A percentile compares a stretch with the other conserved stretches of the same genome.
Evolutionary conservation across 1,140 invertebrate genomes (phyloP).

Genomic region (Ephestia elutella): DNA sequence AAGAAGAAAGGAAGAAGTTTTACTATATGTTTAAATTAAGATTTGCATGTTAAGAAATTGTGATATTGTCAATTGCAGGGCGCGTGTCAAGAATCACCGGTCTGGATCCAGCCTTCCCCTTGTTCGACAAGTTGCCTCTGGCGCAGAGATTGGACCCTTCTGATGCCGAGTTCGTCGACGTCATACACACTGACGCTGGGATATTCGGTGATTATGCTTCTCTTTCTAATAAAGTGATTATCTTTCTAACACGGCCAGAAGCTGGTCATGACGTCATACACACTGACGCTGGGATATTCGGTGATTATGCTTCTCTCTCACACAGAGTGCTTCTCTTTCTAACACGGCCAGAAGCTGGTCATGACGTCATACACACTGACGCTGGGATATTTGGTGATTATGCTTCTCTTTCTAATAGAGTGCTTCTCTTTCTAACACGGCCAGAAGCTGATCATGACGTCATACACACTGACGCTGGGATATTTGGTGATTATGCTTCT

Average conservation of each 20-base stretch:
- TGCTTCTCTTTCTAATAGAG: too few relatives aligned
- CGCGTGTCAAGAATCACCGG: slow-evolving; percentile 72
- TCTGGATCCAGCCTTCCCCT: slow-evolving; percentile 77
- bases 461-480: slow-evolving; percentile 75
- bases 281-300: slow-evolving; percentile 76
- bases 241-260: too few relatives aligned
- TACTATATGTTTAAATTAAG: too few relatives aligned
- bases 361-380: slow-evolving; percentile 77
- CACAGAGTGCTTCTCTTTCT: too few relatives aligned
- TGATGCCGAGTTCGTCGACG: slow-evolving; percentile 75
- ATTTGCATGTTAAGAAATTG: not conserved
- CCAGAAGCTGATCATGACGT: slow-evolving; percentile 77
- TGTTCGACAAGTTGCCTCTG: slow-evolving; percentile 65
- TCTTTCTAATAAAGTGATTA: too few relatives aligned
- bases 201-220: slow-evolving; percentile 66
- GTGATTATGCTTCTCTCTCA: too few relatives aligned
- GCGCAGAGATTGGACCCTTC: slow-evolving; percentile 58
- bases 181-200: slow-evolving; percentile 76
- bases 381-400: slow-evolving; percentile 74
- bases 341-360: too few relatives aligned
- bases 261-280: slow-evolving; percentile 77
- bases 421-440: too few relatives aligned
- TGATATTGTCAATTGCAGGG: slow-evolving; percentile 26
- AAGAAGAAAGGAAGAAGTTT: too few relatives aligned
- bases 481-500: slow-evolving; percentile 73